Evolutionary conservation across 2,888 invertebrate genomes (phyloP).

Genomic region (Dryococelus australis): DNA sequence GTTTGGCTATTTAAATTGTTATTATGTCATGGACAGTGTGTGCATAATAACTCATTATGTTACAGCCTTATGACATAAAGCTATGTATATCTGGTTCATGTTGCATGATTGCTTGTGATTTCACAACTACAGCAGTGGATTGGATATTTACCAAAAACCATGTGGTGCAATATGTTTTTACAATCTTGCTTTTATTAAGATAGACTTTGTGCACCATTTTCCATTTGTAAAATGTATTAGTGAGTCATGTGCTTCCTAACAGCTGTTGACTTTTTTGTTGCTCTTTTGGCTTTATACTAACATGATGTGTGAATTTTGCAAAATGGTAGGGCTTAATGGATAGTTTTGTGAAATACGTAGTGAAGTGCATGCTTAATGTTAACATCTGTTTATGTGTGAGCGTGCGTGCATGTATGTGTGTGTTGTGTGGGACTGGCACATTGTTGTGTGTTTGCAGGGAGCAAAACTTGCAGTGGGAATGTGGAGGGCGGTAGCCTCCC

Average conservation of each 20-base stretch:
- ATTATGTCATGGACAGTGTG: background rate
- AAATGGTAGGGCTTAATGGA: background rate
- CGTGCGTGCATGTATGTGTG: constrained; percentile 6
- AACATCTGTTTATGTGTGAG: background rate
- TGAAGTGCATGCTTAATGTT: background rate
- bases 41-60: background rate
- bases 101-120: background rate
- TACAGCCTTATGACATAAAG: background rate
- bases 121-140: background rate
- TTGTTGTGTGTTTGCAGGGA: constrained; percentile 66
- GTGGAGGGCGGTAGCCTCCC: constrained; percentile 76
- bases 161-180: background rate
- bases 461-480: constrained; percentile 64
- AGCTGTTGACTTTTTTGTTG: background rate
- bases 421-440: constrained; percentile 36
- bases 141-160: background rate
- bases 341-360: background rate
- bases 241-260: background rate
- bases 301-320: background rate
- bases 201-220: background rate
- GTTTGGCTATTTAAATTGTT: too few relatives aligned
- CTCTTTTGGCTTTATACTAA: background rate
- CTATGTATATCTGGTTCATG: background rate
- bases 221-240: background rate
- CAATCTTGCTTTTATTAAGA: background rate